Conservation (phyloP, 2,797 vertebrate species). For the Bovichtus variegatus region DNA sequence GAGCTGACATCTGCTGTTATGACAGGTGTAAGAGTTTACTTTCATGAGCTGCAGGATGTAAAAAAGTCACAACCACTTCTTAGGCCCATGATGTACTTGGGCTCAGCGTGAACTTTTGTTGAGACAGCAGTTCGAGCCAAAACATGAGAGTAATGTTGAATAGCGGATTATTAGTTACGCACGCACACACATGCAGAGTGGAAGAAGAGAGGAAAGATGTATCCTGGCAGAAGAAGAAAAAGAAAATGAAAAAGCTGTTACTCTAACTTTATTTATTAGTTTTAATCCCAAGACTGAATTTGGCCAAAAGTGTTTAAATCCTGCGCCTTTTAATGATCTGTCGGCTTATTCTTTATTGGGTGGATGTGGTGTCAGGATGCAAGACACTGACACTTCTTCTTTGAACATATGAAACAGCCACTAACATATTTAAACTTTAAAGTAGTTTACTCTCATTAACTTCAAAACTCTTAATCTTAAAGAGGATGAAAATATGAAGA, state of each 20-base stretch:
- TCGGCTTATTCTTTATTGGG: slow-evolving; percentile 70
- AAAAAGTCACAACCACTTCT: slow-evolving; percentile 26
- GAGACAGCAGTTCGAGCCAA: slow-evolving; percentile 48
- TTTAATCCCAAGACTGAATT: slow-evolving; percentile 72
- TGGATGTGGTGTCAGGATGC: slow-evolving; percentile 50
- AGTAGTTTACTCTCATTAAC: slow-evolving; percentile 59
- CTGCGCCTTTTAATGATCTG: slow-evolving; percentile 66
- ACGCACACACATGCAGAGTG: slow-evolving; percentile 4
- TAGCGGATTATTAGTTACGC: slow-evolving; percentile 50
- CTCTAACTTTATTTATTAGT: slow-evolving; percentile 66
- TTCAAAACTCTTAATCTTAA: slow-evolving; percentile 48
- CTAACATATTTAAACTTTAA: slow-evolving; percentile 60
- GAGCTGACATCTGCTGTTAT: slow-evolving; percentile 62
- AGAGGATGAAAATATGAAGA: slow-evolving; percentile 36
- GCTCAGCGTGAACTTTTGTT: slow-evolving; percentile 64
- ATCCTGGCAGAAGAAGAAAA: slow-evolving; percentile 48
- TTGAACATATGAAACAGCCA: slow-evolving; percentile 18
- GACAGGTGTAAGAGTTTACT: slow-evolving; percentile 62
- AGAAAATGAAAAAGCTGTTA: slow-evolving; percentile 58
- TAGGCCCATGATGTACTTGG: slow-evolving; percentile 42
- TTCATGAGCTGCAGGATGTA: slow-evolving; percentile 46
- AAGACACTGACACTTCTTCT: slow-evolving; percentile 51
- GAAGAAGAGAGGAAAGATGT: background rate
- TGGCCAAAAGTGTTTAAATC: slow-evolving; percentile 72
- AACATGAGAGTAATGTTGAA: slow-evolving; percentile 53